These are phyloP conservation scores for Lontra canadensis DNA, from an alignment of 2,113 vertebrate genomes.

Conservation along the genomic window DNA sequence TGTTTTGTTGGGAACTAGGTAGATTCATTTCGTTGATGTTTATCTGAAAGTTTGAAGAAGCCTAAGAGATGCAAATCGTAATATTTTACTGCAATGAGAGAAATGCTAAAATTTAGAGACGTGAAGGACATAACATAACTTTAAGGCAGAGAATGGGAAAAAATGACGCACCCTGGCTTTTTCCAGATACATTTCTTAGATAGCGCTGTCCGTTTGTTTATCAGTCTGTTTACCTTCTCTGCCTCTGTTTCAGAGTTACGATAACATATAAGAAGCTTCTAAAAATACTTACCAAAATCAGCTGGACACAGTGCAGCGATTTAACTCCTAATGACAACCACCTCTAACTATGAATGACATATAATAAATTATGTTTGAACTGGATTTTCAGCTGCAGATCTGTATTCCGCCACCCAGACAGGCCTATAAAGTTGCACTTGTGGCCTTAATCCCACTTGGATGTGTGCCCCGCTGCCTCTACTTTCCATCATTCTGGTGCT, in stretches of 20 bases:
- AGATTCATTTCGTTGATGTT: neutral
- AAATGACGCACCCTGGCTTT: neutral
- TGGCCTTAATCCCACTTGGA: conserved; percentile 87
- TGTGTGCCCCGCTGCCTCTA: conserved; percentile 83
- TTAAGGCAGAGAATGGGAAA: neutral
- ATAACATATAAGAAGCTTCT: conserved; percentile 80
- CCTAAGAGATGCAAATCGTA: neutral
- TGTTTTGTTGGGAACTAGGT: neutral
- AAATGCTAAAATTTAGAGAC: neutral
- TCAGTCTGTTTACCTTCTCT: neutral
- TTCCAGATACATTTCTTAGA: neutral
- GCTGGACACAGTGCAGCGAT: conserved; percentile 72
- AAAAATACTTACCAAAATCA: conserved; percentile 78
- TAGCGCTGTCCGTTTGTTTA: neutral
- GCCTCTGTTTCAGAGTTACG: conserved; percentile 69
- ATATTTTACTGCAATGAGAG: neutral
- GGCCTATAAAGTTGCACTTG: conserved; percentile 80
- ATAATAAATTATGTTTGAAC: conserved; percentile 82
- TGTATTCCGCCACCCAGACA: conserved; percentile 80
- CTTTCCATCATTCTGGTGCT: conserved; percentile 82
- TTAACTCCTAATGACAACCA: conserved; percentile 81
- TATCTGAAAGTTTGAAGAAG: conserved; percentile 11
- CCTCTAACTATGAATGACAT: conserved; percentile 81
- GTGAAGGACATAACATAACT: neutral
- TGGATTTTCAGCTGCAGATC: conserved; percentile 76